Conservation (phyloP, 2,888 invertebrate species). For the Congeria kusceri region DNA sequence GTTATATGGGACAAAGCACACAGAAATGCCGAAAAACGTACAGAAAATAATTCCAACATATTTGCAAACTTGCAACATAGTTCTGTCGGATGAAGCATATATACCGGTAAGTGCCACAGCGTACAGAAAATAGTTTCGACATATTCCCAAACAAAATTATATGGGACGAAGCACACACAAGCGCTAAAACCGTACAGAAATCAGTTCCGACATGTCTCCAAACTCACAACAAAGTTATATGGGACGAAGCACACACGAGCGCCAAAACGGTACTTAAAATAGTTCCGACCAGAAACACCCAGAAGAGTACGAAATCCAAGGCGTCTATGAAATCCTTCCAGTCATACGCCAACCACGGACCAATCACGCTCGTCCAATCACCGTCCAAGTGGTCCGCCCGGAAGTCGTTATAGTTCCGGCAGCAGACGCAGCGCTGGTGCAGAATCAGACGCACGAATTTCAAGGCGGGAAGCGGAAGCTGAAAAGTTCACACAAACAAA, state of each 20-base stretch:
- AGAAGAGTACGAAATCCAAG: slow-evolving; percentile 62
- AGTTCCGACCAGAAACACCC: slow-evolving; percentile 57
- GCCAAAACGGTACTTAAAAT: slow-evolving; percentile 10
- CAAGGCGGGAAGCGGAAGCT: slow-evolving; percentile 39
- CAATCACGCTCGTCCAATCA: slow-evolving; percentile 61
- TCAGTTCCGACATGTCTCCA: slow-evolving; percentile 36
- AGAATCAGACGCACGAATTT: slow-evolving; percentile 53
- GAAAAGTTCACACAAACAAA: slow-evolving; percentile 11
- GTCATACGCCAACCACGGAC: slow-evolving; percentile 56
- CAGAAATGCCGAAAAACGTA: slow-evolving; percentile 3
- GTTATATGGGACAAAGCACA: slow-evolving; percentile 14
- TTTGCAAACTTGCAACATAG: no score
- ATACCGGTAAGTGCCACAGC: no score
- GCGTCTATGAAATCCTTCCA: slow-evolving; percentile 63
- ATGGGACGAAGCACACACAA: slow-evolving; percentile 8
- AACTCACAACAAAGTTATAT: not conserved
- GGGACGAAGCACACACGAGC: slow-evolving; percentile 15
- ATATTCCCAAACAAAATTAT: no score
- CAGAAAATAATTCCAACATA: slow-evolving; percentile 24
- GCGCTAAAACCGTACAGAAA: slow-evolving; percentile 4
- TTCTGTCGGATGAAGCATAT: no score
- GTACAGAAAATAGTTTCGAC: no score
- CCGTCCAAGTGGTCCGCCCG: slow-evolving; percentile 51
- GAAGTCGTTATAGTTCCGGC: slow-evolving; percentile 18
- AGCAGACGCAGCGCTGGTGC: slow-evolving; percentile 44